A percentile compares a stretch with the other conserved stretches of the same genome.
Conservation (phyloP, 2,113 vertebrate species). For the Muntiacus reevesi region DNA sequence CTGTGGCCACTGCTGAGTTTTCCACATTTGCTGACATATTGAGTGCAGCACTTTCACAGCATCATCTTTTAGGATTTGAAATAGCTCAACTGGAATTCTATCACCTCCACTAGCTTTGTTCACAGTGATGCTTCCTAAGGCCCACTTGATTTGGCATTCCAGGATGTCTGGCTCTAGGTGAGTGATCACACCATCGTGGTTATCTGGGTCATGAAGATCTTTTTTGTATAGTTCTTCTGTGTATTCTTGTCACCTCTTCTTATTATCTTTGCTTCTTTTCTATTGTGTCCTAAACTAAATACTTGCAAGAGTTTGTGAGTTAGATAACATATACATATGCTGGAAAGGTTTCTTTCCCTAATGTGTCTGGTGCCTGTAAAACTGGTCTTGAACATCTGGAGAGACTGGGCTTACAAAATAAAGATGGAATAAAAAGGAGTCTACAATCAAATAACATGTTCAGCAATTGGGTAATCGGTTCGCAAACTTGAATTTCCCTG, state of each 20-base stretch:
- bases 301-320: conserved; percentile 70
- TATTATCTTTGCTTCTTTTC: not conserved
- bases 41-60: not conserved
- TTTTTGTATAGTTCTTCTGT: not conserved
- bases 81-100: not conserved
- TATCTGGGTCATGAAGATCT: not conserved
- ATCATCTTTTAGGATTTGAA: not conserved
- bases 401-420: conserved; percentile 80
- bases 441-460: conserved; percentile 79
- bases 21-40: not conserved
- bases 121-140: not conserved
- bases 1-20: not conserved
- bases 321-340: conserved; percentile 72
- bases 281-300: conserved; percentile 72
- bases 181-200: not conserved
- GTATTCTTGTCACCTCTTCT: not conserved
- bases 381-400: conserved; percentile 80
- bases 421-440: conserved; percentile 80
- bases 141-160: not conserved
- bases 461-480: conserved; percentile 73
- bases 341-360: conserved; percentile 77
- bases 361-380: conserved; percentile 80
- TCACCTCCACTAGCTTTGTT: not conserved
- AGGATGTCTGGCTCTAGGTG: not conserved
- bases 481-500: conserved; percentile 80